Percentiles rank a stretch among this genome's conserved stretches.
These are phyloP conservation scores for Lepilemur septentrionalis DNA, from an alignment of 2,797 vertebrate species.

Conservation along the genomic window DNA sequence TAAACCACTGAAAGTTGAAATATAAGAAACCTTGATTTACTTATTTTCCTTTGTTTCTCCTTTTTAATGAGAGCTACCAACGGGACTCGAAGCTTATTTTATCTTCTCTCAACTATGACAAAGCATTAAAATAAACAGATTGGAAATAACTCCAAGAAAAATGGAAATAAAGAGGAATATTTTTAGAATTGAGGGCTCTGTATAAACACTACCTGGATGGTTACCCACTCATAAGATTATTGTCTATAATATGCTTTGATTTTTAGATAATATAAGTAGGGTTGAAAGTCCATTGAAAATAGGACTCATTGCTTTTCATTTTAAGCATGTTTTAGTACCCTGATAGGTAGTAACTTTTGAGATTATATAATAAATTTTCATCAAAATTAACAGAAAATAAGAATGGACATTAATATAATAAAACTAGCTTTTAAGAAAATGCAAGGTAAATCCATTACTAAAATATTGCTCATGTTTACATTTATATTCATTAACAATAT, in stretches of 20 bases:
- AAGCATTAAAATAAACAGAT: background rate
- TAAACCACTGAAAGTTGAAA: background rate
- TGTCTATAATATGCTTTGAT: background rate
- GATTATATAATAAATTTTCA: slow-evolving; percentile 7
- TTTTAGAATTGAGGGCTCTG: background rate
- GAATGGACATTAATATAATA: background rate
- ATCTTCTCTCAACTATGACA: background rate
- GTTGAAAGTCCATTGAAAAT: background rate
- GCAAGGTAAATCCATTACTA: background rate
- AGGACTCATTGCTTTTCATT: background rate
- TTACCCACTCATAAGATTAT: background rate
- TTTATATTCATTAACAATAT: slow-evolving; percentile 29
- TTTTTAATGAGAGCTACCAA: slow-evolving; percentile 24
- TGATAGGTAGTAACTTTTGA: background rate
- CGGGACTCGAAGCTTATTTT: background rate
- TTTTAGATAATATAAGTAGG: background rate
- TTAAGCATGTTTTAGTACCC: background rate
- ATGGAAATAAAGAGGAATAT: background rate
- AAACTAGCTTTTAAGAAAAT: slow-evolving; percentile 15
- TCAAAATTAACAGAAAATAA: slow-evolving; percentile 33
- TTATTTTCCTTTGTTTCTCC: background rate
- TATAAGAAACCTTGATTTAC: slow-evolving; percentile 1
- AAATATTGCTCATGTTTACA: background rate
- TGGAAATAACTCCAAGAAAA: slow-evolving; percentile 21
- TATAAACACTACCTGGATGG: background rate